Conservation (phyloP, 2,797 vertebrate species). For the Allobates femoralis region DNA sequence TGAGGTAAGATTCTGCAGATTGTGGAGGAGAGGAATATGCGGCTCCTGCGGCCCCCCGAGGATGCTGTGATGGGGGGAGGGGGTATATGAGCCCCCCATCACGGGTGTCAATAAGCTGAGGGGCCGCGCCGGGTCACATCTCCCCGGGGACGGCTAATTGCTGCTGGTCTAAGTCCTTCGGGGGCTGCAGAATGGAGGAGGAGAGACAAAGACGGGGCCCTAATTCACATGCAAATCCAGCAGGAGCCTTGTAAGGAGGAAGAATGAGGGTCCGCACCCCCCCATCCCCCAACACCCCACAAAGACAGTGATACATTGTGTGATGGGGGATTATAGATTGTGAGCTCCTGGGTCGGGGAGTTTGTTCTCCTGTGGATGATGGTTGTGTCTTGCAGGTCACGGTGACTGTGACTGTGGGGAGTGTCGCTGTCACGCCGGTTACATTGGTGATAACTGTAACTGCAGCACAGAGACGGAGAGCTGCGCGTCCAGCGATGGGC, state of each 20-base stretch:
- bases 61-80: too few relatives aligned
- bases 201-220: neutral
- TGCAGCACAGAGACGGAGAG: constrained; percentile 85
- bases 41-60: too few relatives aligned
- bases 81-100: neutral
- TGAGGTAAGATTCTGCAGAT: too few relatives aligned
- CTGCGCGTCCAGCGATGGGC: constrained; percentile 85
- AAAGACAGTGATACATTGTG: neutral
- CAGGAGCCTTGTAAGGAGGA: neutral
- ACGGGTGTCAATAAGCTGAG: neutral
- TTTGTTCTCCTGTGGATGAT: too few relatives aligned
- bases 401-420: constrained; percentile 95
- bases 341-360: neutral
- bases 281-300: neutral
- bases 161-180: neutral
- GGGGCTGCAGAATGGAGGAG: neutral
- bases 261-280: neutral
- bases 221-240: neutral
- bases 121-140: neutral
- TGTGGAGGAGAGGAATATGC: too few relatives aligned
- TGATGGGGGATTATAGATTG: neutral
- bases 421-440: constrained; percentile 91
- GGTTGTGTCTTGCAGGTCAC: constrained; percentile 77
- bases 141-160: constrained; percentile 14
- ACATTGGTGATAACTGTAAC: constrained; percentile 94